Evolutionary conservation across 2,113 vertebrate genomes (phyloP), one percentile per base, ranked within the genome.

Genomic region (Phalacrocorax brasilianus): DNA sequence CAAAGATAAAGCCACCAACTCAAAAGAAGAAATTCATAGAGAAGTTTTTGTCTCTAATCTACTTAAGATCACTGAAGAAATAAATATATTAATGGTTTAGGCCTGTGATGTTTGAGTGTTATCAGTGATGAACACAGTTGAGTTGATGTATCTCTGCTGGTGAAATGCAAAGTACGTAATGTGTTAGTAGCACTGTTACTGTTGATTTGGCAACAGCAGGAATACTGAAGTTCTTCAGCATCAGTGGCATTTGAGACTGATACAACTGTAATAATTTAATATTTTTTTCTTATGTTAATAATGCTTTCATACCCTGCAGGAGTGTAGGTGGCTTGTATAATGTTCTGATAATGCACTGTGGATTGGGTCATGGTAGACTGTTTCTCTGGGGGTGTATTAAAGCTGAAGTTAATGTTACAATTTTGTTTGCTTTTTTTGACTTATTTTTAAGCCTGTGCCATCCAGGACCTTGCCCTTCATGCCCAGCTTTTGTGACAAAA

Each of bases 391-490:
- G 24, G 2, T 79, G 8, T 59, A 65, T 53, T 85, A 71, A 88
- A 93, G 11, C 68, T 91, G 7, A 49, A 62, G 11, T 66, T 93
- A 80, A 67, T 22, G 53, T 71, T 4, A 7, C 23, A 35, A 11
- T 67, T 55, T 52, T 38, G 15, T 58, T 58, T 90, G 7, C 66
- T 65, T 66, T 88, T 65, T 65, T 81, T 70, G 2, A 58, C 86
- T 95, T 95, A 32, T 76, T 83, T 96, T 94, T 67, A 90, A 99
- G 99, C 74, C 98, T 99, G 33, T 99, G 99, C 96, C 99, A 99
- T 88, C 99, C 99, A 84, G 99, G 99, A 95, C 99, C 99, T 86
- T 99, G 99, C 95, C 99, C 99, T 66, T 99, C 99, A 0, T 99
- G 99, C 93, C 99, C 99, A 88, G 99, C 99, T 52, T 99, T 99